Conservation (phyloP, 2,888 invertebrate genomes). For the Vannuccia rotundouncinata region DNA sequence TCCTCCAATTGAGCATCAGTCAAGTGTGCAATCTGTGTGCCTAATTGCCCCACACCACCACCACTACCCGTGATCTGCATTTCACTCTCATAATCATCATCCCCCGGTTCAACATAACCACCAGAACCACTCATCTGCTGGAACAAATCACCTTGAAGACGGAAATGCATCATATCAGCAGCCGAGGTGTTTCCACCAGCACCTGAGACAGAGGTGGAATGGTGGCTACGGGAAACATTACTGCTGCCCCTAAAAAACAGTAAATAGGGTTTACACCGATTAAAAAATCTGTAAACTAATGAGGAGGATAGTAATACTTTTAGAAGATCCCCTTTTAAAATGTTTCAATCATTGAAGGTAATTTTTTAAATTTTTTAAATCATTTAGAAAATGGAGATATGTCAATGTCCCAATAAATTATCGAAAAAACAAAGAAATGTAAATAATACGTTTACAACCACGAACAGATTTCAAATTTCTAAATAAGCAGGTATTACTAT, state of each 20-base stretch:
- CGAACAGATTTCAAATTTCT: too few species aligned
- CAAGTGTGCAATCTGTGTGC: neutral
- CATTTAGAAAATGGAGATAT: too few species aligned
- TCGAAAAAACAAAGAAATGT: too few species aligned
- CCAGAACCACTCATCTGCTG: neutral
- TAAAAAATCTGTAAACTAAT: too few species aligned
- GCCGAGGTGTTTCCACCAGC: neutral
- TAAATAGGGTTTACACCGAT: too few species aligned
- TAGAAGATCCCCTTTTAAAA: too few species aligned
- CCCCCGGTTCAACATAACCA: neutral
- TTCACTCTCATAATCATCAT: neutral
- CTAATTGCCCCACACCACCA: neutral
- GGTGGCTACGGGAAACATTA: neutral
- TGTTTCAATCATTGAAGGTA: too few species aligned
- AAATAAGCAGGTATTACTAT: too few species aligned
- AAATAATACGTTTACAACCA: too few species aligned
- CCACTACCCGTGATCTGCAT: neutral
- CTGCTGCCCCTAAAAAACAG: neutral
- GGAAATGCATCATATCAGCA: neutral
- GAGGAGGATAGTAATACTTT: too few species aligned
- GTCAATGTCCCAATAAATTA: too few species aligned
- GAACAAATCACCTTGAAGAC: neutral
- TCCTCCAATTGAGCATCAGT: slow-evolving; percentile 31
- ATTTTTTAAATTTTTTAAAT: too few species aligned
- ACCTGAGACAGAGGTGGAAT: neutral